Evolutionary conservation across 2,113 vertebrate genomes (phyloP), one percentile per base, ranked within the genome.

Genomic region (Raphicerus campestris): DNA sequence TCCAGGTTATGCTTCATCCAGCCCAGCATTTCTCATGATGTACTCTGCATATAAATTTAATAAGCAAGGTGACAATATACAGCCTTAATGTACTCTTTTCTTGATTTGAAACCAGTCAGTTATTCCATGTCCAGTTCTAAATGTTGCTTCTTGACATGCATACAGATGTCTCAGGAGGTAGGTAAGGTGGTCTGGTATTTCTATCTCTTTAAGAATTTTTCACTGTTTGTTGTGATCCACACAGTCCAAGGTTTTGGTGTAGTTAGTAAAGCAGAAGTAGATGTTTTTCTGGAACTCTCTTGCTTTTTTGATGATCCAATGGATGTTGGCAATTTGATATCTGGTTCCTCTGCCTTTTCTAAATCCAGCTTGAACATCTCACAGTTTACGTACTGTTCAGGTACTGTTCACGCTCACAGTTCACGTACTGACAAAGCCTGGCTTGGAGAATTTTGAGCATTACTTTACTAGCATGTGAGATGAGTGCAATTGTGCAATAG

Each of bases 251-350:
- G 2, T 32, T 66, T 66, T 66, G 17, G 17, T 0, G 0, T 66
- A 35, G 32, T 35, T 7, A 66, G 17, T 35, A 66, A 66, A 20
- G 63, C 63, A 66, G n/a, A 66, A 66, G 2, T 66, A 66, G n/a
- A 35, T 70, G n/a, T 35, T 35, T 70, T 66, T 70, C 17, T 35
- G 63, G 2, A 70, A 70, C n/a, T 70, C 32, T 66, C 2, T 70
- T 70, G 63, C 63, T 70, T 70, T 32, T 66, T 10, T 2, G 9
- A 70, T 70, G 17, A 20, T 70, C n/a, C 9, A 70, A 4, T 2
- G 0, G 63, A 5, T 20, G n/a, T 20, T 20, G n/a, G 63, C 63
- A 35, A 35, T 70, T 35, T 70, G 17, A 10, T 70, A 1, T 20
- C 32, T 70, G n/a, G 17, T 70, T 70, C n/a, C 17, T 70, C n/a